Conservation (phyloP, 1,140 invertebrate species). For the Alviniconcha marisindica region DNA sequence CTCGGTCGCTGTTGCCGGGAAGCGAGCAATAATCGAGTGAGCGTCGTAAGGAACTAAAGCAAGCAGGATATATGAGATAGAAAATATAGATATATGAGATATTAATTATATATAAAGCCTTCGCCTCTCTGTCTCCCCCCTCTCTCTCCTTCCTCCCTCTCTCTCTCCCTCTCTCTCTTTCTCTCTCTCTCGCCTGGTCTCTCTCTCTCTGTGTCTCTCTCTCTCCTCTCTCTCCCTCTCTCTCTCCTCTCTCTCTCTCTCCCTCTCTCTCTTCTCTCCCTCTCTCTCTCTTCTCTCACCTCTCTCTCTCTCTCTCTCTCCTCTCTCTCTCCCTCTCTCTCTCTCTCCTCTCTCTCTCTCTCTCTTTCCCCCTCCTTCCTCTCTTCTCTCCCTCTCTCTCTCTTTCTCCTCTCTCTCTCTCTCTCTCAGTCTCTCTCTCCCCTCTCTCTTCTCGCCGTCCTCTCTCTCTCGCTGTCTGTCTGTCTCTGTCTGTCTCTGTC, state of each 20-base stretch:
- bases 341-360: not conserved
- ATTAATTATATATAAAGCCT: not conserved
- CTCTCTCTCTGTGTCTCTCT: not conserved
- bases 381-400: not conserved
- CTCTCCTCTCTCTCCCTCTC: not conserved
- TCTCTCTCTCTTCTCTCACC: not conserved
- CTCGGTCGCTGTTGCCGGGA: not conserved
- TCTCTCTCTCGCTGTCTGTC: not conserved
- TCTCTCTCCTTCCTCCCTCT: not conserved
- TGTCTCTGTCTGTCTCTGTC: not conserved
- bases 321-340: conserved; percentile 14
- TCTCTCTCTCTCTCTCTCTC: not conserved
- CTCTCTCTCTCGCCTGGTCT: not conserved
- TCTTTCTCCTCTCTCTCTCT: not conserved
- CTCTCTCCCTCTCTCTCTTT: not conserved
- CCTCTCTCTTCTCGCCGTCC: not conserved
- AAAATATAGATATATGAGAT: not conserved
- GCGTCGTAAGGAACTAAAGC: no score
- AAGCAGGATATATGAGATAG: no score
- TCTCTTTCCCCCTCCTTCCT: conserved; percentile 3
- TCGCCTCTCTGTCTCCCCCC: not conserved
- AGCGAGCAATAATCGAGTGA: not conserved
- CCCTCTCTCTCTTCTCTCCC: not conserved
- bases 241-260: not conserved
- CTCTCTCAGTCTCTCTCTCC: not conserved